These are phyloP conservation scores for Ailuropoda melanoleuca DNA, from an alignment of 2,113 vertebrate genomes.

Conservation along the genomic window DNA sequence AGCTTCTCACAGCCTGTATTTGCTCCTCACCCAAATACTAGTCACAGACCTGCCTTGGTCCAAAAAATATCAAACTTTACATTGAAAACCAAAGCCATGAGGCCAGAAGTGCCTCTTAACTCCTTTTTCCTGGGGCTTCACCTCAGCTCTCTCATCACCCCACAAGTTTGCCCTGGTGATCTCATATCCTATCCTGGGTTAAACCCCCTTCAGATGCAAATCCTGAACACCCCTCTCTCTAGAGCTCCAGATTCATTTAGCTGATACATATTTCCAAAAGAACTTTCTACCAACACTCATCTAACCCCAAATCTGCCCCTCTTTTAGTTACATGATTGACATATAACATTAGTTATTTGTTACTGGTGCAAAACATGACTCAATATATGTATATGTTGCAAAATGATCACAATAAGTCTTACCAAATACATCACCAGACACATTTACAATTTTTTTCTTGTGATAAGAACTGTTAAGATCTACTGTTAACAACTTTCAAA, in stretches of 20 bases:
- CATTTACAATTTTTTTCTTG: not conserved
- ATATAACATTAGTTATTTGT: not conserved
- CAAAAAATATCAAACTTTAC: not conserved
- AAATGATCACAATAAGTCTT: not conserved
- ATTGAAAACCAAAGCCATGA: not conserved
- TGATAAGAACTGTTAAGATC: not conserved
- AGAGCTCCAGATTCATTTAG: not conserved
- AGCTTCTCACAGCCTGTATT: not conserved
- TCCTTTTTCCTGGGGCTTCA: not conserved
- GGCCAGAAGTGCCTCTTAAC: not conserved
- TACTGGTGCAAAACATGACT: not conserved
- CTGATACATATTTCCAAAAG: slow-evolving; percentile 16
- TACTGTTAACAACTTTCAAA: not conserved
- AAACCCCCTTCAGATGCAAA: not conserved
- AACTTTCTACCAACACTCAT: not conserved
- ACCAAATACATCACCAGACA: not conserved
- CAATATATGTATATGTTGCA: not conserved
- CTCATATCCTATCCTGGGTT: not conserved
- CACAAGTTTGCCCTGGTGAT: not conserved
- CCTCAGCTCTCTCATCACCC: not conserved
- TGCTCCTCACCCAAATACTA: not conserved
- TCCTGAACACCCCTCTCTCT: not conserved
- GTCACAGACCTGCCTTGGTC: not conserved
- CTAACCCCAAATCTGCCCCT: not conserved
- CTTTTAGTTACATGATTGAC: not conserved